These are phyloP conservation scores for Drosophila pseudotakahashii DNA, from an alignment of 2,888 invertebrate species.

Conservation along the genomic window DNA sequence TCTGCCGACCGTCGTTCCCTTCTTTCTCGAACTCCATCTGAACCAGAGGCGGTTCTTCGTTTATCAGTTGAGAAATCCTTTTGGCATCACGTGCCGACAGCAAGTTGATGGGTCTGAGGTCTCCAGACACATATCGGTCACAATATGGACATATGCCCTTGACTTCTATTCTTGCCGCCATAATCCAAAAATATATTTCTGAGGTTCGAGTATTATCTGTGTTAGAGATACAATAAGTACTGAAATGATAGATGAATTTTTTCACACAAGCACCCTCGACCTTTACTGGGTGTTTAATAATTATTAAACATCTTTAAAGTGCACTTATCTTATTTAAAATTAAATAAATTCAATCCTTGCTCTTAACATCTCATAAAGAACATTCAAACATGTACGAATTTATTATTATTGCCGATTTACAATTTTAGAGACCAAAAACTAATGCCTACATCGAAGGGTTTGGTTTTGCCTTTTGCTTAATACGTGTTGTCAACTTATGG, in stretches of 20 bases:
- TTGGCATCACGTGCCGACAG: not conserved
- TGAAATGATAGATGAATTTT: not conserved
- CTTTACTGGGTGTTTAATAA: not conserved
- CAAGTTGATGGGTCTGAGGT: not conserved
- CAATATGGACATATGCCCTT: constrained; percentile 34
- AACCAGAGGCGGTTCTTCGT: not conserved
- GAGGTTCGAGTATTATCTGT: not conserved
- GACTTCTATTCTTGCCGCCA: constrained; percentile 2
- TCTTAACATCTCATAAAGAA: constrained; percentile 14
- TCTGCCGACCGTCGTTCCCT: not conserved
- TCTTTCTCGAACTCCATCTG: not conserved
- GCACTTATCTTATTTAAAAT: constrained; percentile 31
- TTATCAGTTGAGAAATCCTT: not conserved
- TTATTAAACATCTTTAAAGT: constrained; percentile 13
- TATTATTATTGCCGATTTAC: constrained; percentile 42
- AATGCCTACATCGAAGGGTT: constrained; percentile 21
- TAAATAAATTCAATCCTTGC: constrained; percentile 1
- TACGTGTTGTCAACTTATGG: constrained; percentile 47
- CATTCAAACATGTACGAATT: constrained; percentile 27
- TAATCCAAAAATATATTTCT: not conserved
- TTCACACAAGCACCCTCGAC: not conserved
- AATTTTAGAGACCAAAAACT: constrained; percentile 27
- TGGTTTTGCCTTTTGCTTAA: constrained; percentile 53
- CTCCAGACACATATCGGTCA: constrained; percentile 25
- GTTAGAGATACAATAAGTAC: too few species aligned